Evolutionary conservation across 2,797 vertebrate species (phyloP).

Genomic region (Agapornis canus): DNA sequence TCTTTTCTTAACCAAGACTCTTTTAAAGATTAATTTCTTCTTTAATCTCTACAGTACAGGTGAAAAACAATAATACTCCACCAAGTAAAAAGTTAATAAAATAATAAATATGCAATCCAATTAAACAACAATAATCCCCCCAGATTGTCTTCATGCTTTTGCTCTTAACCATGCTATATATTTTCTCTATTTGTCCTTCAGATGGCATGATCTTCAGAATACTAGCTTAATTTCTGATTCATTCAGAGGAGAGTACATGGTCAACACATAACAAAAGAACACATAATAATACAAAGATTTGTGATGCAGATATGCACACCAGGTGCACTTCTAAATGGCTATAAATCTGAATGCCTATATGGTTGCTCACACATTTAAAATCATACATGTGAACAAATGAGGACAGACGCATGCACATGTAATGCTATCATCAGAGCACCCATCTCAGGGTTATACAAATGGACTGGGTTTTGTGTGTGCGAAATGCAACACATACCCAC

Average conservation of each 20-base stretch:
- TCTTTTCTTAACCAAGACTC: not conserved
- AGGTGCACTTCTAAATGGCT: not conserved
- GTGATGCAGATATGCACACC: not conserved
- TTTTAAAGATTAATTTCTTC: conserved; percentile 26
- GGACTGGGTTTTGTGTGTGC: not conserved
- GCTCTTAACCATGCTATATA: not conserved
- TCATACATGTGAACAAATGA: conserved; percentile 8
- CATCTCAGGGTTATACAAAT: not conserved
- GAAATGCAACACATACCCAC: not conserved
- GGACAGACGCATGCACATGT: not conserved
- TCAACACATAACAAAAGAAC: not conserved
- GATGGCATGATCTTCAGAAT: not conserved
- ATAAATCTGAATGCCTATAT: not conserved
- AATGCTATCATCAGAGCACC: not conserved
- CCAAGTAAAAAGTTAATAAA: conserved; percentile 47
- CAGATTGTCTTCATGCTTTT: not conserved
- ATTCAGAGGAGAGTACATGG: not conserved
- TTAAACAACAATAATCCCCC: conserved; percentile 5
- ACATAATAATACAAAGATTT: not conserved
- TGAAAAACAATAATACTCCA: not conserved
- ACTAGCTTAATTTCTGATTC: not conserved
- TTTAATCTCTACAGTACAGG: not conserved
- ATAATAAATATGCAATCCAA: conserved; percentile 22
- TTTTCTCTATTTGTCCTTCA: conserved; percentile 43
- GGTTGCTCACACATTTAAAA: not conserved